A percentile compares a stretch with the other conserved stretches of the same genome.
Evolutionary conservation across 2,888 invertebrate species (phyloP).

Genomic region (Syritta pipiens): DNA sequence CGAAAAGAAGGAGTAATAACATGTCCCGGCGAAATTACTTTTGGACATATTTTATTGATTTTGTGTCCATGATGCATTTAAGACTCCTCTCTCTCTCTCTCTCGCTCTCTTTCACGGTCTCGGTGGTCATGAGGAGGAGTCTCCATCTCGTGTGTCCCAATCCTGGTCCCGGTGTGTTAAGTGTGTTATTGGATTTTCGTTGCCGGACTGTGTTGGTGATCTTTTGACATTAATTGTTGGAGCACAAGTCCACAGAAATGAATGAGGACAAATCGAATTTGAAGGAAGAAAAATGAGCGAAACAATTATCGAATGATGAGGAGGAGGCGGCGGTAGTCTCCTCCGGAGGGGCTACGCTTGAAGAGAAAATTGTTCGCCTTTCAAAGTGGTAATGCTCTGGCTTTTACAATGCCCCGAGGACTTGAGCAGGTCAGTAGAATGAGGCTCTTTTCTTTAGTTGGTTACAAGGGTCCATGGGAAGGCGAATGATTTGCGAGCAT

Average conservation of each 20-base stretch:
- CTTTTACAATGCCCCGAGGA: conserved; percentile 6
- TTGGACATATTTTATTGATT: conserved; percentile 70
- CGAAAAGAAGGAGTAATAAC: conserved; percentile 65
- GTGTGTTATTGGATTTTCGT: conserved; percentile 42
- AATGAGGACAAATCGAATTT: conserved; percentile 66
- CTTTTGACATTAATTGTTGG: conserved; percentile 67
- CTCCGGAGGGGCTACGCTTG: background rate
- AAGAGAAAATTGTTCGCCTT: conserved; percentile 17
- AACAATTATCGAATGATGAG: conserved; percentile 15
- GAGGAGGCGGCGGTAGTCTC: background rate
- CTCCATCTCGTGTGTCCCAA: conserved; percentile 1
- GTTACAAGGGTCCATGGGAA: too few species aligned
- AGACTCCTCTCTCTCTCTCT: too few species aligned
- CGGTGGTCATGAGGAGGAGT: conserved; percentile 57
- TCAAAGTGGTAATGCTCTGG: conserved; percentile 16
- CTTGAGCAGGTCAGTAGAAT: conserved; percentile 10
- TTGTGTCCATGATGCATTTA: conserved; percentile 59
- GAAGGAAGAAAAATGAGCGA: conserved; percentile 32
- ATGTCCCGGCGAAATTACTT: conserved; percentile 68
- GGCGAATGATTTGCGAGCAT: too few species aligned
- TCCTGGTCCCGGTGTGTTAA: conserved; percentile 13
- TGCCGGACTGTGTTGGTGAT: conserved; percentile 39
- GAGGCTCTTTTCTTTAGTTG: too few species aligned
- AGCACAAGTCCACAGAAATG: conserved; percentile 50
- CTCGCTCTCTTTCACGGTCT: too few species aligned